Evolutionary conservation across 2,113 vertebrate species (phyloP).

Genomic region (human (Homo sapiens)): DNA sequence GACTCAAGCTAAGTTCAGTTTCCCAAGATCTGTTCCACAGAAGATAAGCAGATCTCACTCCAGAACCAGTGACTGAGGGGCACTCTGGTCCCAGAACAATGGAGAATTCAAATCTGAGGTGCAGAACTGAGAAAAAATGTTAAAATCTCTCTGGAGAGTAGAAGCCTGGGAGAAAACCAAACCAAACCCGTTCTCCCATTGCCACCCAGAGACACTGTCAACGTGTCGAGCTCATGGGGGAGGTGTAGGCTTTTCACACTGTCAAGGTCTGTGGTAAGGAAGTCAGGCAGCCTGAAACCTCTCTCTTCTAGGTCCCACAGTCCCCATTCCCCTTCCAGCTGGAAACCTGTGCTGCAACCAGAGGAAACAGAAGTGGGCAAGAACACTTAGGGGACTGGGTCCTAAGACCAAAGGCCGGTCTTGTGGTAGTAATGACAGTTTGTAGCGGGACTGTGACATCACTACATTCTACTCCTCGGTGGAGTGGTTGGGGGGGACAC

Average conservation of each 20-base stretch:
- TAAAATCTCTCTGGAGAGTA: neutral
- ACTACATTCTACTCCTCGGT: too few species aligned
- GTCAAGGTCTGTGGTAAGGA: neutral
- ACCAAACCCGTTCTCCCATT: neutral
- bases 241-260: neutral
- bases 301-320: too few species aligned
- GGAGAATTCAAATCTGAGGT: neutral
- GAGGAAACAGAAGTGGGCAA: too few species aligned
- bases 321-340: too few species aligned
- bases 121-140: neutral
- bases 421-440: too few species aligned
- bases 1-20: neutral
- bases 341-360: too few species aligned
- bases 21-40: neutral
- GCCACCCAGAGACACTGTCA: neutral
- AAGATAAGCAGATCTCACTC: neutral
- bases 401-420: too few species aligned
- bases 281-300: neutral
- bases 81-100: neutral
- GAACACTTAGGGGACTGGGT: too few species aligned
- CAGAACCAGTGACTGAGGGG: neutral
- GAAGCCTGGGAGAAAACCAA: conserved; percentile 27
- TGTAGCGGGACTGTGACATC: too few species aligned
- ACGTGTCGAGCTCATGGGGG: neutral
- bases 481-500: too few species aligned